These are phyloP conservation scores for Syndactyla subalaris DNA, from an alignment of 2,797 vertebrate species.

Conservation along the genomic window DNA sequence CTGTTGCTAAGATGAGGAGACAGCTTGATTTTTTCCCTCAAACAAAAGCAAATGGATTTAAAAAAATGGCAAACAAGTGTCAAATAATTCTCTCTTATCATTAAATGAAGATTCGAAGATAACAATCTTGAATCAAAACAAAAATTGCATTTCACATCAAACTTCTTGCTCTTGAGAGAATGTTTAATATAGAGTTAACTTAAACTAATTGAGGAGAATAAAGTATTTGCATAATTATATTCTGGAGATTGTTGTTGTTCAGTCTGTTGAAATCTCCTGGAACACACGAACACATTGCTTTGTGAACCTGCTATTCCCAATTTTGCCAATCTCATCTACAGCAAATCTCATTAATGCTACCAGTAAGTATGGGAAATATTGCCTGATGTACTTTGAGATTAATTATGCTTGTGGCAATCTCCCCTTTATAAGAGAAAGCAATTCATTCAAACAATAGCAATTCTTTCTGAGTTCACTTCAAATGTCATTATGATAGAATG, in stretches of 20 bases:
- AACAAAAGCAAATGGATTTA: background rate
- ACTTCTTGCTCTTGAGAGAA: background rate
- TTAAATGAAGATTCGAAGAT: background rate
- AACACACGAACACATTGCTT: background rate
- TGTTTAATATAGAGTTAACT: slow-evolving; percentile 30
- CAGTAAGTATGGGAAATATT: slow-evolving; percentile 36
- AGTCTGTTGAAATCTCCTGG: slow-evolving; percentile 40
- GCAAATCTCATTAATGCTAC: slow-evolving; percentile 55
- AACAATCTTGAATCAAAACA: background rate
- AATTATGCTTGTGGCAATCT: slow-evolving; percentile 46
- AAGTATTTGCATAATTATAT: slow-evolving; percentile 63
- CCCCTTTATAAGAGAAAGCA: slow-evolving; percentile 3
- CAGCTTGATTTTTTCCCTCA: background rate
- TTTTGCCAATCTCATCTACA: slow-evolving; percentile 27
- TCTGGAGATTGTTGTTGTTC: slow-evolving; percentile 34
- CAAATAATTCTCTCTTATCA: background rate
- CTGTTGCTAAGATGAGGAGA: background rate
- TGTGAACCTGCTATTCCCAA: slow-evolving; percentile 37
- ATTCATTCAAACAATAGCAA: slow-evolving; percentile 19
- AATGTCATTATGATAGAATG: slow-evolving; percentile 13
- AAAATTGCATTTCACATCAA: background rate
- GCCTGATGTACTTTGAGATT: slow-evolving; percentile 44
- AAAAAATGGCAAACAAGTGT: slow-evolving; percentile 6
- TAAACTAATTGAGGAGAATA: slow-evolving; percentile 45
- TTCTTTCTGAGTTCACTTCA: slow-evolving; percentile 39